These are phyloP conservation scores for Carettochelys insculpta DNA, from an alignment of 2,113 vertebrate species.

Conservation along the genomic window DNA sequence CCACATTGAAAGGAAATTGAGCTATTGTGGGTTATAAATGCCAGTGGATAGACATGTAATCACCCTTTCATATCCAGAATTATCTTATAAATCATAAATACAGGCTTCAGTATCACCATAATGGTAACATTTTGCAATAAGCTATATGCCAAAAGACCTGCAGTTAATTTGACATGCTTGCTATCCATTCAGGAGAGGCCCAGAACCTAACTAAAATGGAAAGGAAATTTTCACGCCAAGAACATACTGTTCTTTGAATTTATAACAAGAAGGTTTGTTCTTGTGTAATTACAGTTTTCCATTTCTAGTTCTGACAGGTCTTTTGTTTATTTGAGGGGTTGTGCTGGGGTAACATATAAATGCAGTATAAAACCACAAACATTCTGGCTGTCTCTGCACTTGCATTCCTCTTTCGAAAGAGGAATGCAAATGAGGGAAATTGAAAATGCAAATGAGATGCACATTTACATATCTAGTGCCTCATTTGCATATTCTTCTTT, in stretches of 20 bases:
- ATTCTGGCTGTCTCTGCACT: too few relatives aligned
- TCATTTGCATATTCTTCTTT: too few relatives aligned
- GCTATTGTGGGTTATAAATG: not conserved
- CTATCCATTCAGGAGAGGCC: not conserved
- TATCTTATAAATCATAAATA: not conserved
- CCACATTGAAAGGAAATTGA: not conserved
- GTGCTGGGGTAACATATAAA: not conserved
- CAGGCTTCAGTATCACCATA: not conserved
- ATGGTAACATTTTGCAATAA: not conserved
- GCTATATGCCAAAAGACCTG: not conserved
- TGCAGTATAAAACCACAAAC: not conserved
- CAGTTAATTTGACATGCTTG: not conserved
- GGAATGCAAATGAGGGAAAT: too few relatives aligned
- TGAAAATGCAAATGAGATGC: too few relatives aligned
- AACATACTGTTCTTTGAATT: not conserved
- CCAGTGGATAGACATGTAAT: not conserved
- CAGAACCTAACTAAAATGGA: not conserved
- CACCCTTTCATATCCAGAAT: not conserved
- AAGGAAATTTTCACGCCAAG: not conserved
- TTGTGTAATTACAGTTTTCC: not conserved
- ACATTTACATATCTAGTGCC: too few relatives aligned
- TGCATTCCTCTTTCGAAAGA: too few relatives aligned
- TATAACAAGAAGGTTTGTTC: not conserved
- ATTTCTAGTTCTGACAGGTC: not conserved
- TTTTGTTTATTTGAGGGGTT: not conserved